These are phyloP conservation scores for Pimpla rufipes DNA, from an alignment of 2,888 invertebrate genomes.

Conservation along the genomic window DNA sequence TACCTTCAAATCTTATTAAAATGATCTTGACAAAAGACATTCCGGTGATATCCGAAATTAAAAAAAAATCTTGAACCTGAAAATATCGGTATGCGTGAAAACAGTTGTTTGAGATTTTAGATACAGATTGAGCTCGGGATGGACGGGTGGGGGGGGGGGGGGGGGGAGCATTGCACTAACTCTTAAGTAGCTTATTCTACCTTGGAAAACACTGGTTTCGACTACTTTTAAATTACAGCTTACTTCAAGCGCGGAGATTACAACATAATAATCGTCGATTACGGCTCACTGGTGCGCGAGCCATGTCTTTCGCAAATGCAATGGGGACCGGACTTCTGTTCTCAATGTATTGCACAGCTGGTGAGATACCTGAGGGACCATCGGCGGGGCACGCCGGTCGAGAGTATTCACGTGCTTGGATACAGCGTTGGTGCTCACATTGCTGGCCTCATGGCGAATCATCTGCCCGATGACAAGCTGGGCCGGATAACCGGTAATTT, in stretches of 20 bases:
- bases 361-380: conserved; percentile 92
- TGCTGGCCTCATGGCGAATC: conserved; percentile 93
- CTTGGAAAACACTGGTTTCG: too few relatives aligned
- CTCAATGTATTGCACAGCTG: conserved; percentile 92
- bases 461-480: conserved; percentile 91
- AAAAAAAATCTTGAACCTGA: too few relatives aligned
- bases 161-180: too few relatives aligned
- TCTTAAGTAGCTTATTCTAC: too few relatives aligned
- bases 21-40: too few relatives aligned
- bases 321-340: conserved; percentile 86
- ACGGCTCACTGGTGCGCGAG: conserved; percentile 92
- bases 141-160: too few relatives aligned
- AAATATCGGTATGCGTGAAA: too few relatives aligned
- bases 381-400: conserved; percentile 91
- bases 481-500: conserved; percentile 92
- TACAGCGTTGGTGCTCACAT: conserved; percentile 96
- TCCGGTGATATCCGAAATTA: too few relatives aligned
- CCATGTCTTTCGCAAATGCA: conserved; percentile 92
- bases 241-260: conserved; percentile 93
- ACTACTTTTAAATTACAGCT: conserved; percentile 87
- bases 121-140: too few relatives aligned
- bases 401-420: conserved; percentile 92
- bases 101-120: too few relatives aligned
- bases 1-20: too few relatives aligned
- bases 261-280: conserved; percentile 95